Evolutionary conservation across 1,140 invertebrate genomes (phyloP).

Genomic region (Potamilus streckersoni): DNA sequence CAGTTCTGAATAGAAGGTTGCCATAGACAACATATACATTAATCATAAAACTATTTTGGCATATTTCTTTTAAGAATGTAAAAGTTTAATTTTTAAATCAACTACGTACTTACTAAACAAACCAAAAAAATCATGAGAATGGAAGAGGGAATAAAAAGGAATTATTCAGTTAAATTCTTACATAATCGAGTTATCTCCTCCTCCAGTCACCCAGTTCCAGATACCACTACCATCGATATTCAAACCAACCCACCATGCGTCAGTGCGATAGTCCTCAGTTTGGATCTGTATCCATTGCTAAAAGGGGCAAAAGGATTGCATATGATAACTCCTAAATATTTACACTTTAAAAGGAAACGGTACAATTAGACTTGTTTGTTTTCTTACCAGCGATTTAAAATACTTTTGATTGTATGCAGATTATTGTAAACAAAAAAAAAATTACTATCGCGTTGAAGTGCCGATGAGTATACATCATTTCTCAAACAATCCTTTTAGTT

Average conservation of each 20-base stretch:
- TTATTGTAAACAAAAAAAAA: background rate
- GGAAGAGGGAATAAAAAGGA: background rate
- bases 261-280: constrained; percentile 24
- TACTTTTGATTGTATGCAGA: background rate
- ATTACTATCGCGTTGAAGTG: background rate
- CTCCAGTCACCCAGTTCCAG: constrained; percentile 27
- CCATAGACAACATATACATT: no score
- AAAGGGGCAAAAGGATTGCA: background rate
- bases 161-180: constrained; percentile 4
- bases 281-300: constrained; percentile 23
- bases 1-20: no score
- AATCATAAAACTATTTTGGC: no score
- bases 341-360: background rate
- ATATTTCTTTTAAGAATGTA: background rate
- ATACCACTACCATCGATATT: background rate
- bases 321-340: background rate
- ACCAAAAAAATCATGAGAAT: background rate
- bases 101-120: background rate
- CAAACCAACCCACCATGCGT: constrained; percentile 31
- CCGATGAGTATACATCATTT: no score
- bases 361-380: background rate
- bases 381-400: background rate
- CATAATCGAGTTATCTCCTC: constrained; percentile 20
- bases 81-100: background rate
- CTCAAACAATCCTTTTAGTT: no score